A percentile compares a stretch with the other conserved stretches of the same genome.
Evolutionary conservation across 1,140 invertebrate genomes (phyloP).

Genomic region (Protaetia brevitarsis): DNA sequence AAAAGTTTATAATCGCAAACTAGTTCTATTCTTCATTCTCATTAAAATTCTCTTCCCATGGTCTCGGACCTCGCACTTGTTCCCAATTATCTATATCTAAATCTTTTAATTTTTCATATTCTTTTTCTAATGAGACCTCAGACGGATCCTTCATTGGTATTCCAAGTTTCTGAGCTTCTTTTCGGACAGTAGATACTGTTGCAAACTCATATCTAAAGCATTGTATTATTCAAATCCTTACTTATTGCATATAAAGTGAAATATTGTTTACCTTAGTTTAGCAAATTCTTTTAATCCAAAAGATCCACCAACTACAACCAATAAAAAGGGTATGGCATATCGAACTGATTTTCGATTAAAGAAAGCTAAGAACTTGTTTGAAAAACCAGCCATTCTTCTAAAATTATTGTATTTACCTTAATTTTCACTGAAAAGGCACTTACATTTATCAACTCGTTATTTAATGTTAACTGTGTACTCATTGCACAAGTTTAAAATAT

Average conservation of each 20-base stretch:
- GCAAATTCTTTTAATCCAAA: constrained; percentile 69
- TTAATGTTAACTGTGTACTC: too few relatives aligned
- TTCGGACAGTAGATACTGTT: constrained; percentile 56
- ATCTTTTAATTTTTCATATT: constrained; percentile 68
- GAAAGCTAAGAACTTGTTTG: neutral
- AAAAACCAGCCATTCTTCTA: neutral
- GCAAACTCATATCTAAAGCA: constrained; percentile 63
- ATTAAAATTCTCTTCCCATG: constrained; percentile 11
- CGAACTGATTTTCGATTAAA: constrained; percentile 43
- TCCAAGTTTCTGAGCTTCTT: constrained; percentile 63
- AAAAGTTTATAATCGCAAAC: neutral
- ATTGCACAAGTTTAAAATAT: too few relatives aligned
- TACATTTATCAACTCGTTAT: neutral
- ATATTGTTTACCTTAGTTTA: constrained; percentile 55
- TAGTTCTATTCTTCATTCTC: neutral
- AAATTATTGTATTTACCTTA: too few relatives aligned
- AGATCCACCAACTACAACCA: constrained; percentile 65
- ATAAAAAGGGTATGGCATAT: constrained; percentile 65
- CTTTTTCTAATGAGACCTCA: constrained; percentile 67
- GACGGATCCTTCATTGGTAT: constrained; percentile 62
- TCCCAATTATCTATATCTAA: constrained; percentile 77
- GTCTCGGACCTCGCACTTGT: constrained; percentile 53
- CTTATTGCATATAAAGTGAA: neutral
- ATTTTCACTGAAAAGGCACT: neutral
- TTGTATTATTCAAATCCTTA: neutral